phyloP scores from a whole-genome alignment of 2,888 invertebrate species.

The Latrodectus hesperus region DNA sequence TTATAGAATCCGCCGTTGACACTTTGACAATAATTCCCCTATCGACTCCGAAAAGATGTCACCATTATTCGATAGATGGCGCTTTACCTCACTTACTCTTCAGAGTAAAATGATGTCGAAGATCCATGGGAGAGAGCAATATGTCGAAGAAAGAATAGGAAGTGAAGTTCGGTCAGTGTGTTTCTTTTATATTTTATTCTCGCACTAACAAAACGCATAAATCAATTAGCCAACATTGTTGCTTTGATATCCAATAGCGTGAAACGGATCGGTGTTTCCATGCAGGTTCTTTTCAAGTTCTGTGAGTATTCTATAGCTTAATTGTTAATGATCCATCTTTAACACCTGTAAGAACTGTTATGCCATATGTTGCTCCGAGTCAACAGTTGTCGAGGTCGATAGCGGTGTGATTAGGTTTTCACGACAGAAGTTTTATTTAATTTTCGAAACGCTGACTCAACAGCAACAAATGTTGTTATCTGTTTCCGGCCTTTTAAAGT shows the following conservation, averaged over 20 bases:
- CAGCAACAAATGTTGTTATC: too few species aligned
- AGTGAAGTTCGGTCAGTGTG: background rate
- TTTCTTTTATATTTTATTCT: background rate
- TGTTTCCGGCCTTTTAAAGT: too few species aligned
- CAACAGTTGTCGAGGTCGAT: slow-evolving; percentile 29
- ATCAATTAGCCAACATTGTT: background rate
- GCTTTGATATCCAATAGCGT: background rate
- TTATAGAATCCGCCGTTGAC: too few species aligned
- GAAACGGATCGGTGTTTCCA: background rate
- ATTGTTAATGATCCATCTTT: background rate
- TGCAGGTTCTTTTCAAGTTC: background rate
- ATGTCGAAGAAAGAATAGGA: slow-evolving; percentile 11
- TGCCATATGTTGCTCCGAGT: slow-evolving; percentile 45
- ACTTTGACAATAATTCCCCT: too few species aligned
- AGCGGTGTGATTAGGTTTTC: too few species aligned
- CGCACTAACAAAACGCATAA: background rate
- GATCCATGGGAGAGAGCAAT: slow-evolving; percentile 7
- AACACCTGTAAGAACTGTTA: slow-evolving; percentile 22
- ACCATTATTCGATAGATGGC: background rate
- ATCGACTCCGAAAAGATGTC: too few species aligned
- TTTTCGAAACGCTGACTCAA: too few species aligned
- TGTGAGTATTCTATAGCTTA: background rate
- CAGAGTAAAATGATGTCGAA: background rate
- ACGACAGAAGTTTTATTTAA: too few species aligned
- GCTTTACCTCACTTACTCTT: background rate